A percentile compares a stretch with the other conserved stretches of the same genome.
phyloP scores from a whole-genome alignment of 1,140 invertebrate species.

The Cephus cinctus region DNA sequence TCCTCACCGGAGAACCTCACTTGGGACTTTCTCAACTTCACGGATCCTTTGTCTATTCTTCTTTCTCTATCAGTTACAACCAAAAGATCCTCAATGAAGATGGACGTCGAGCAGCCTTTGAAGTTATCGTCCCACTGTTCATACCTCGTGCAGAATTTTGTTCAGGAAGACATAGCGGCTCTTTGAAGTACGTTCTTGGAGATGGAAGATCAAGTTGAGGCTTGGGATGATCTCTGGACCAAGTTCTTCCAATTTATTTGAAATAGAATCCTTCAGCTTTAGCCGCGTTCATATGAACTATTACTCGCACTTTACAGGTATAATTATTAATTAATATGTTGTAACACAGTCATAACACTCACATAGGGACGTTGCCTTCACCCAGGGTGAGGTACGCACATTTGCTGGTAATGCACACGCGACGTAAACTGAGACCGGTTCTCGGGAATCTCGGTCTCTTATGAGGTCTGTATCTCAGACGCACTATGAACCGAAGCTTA shows the following conservation, averaged over 20 bases:
- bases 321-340: too few species aligned
- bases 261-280: too few species aligned
- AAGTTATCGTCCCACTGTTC: background rate
- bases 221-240: too few species aligned
- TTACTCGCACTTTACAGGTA: too few species aligned
- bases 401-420: constrained; percentile 32
- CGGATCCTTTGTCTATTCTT: background rate
- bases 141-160: background rate
- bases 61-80: background rate
- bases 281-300: too few species aligned
- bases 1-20: too few species aligned
- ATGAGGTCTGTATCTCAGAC: constrained; percentile 47
- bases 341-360: too few species aligned
- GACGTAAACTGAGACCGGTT: constrained; percentile 41
- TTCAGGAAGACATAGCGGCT: background rate
- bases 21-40: too few species aligned
- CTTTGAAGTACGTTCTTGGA: background rate
- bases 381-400: too few species aligned
- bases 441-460: constrained; percentile 44
- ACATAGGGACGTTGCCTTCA: too few species aligned
- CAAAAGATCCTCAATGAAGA: background rate
- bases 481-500: constrained; percentile 55
- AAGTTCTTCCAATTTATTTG: too few species aligned
- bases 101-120: background rate
- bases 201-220: too few species aligned